Conservation (phyloP, 1,140 invertebrate species). For the Goniozus legneri region DNA sequence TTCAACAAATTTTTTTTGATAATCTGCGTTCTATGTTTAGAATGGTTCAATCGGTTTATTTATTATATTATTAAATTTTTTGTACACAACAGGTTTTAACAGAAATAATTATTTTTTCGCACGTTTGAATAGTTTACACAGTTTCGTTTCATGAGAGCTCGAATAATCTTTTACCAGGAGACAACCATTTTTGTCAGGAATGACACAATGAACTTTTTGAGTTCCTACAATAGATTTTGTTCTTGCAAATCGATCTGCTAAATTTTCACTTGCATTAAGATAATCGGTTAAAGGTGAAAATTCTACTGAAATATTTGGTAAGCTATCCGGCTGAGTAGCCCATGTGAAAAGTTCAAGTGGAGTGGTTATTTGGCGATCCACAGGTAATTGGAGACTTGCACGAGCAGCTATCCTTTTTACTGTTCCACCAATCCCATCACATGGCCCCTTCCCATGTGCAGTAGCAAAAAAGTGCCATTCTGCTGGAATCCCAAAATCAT, state of each 20-base stretch:
- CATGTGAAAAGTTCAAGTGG: not conserved
- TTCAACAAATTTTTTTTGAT: no score
- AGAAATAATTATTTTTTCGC: not conserved
- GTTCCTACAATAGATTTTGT: not conserved
- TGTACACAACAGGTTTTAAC: no score
- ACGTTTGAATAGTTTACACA: not conserved
- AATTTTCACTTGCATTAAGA: not conserved
- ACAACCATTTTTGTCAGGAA: not conserved
- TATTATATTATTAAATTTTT: not conserved
- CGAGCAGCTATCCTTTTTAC: conserved; percentile 1
- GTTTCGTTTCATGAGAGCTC: not conserved
- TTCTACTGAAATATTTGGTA: not conserved
- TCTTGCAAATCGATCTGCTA: not conserved
- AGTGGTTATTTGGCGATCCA: not conserved
- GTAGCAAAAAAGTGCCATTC: conserved; percentile 35
- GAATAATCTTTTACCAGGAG: not conserved
- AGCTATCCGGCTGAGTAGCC: not conserved
- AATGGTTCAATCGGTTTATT: not conserved
- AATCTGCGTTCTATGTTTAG: no score
- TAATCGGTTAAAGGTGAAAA: not conserved
- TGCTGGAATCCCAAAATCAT: conserved; percentile 25
- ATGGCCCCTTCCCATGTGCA: conserved; percentile 29
- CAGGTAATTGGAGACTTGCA: conserved; percentile 5
- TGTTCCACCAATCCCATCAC: conserved; percentile 26
- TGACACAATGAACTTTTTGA: conserved; percentile 1